Base-by-base conservation (phyloP, 2,113 vertebrate genomes). In the Coptodon bakossiorum region DNA sequence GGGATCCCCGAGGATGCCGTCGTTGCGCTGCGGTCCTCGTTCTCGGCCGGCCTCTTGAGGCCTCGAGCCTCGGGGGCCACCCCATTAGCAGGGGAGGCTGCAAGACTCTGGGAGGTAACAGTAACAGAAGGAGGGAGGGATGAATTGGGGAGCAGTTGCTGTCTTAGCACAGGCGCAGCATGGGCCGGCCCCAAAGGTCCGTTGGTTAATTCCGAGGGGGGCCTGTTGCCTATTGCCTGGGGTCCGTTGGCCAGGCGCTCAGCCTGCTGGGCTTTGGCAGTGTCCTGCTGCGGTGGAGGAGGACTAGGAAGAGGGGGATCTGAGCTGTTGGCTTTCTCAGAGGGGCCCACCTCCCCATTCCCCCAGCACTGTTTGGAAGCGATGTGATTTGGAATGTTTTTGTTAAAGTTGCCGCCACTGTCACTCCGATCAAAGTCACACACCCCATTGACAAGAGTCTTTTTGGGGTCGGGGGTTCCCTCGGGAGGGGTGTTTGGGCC, bases 361-460 rank as follows among this genome's bases (percentile, higher is more conserved):
- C 98, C 99, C 97, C 99, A 95, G 95, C 98, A 93, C 93, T 94
- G 98, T 97, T 98, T 99, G 98, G 98, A 99, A 99, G 98, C 97
- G 96, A 99, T 98, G 96, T 99, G 99, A 99, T 99, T 99, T 98
- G 98, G 98, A 99, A 99, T 99, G 98, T 97, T 99, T 99, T 97
- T 99, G 97, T 97, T 98, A 92, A 98, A 97, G 96, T 98, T 97
- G 94, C 97, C 97, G 93, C 97, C 96, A 31, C 87, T 13, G 19
- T 93, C 91, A 5, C 40, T 97, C 96, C 98, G 97, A 88, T 99
- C 98, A 97, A 98, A 98, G 98, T 99, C 99, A 97, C 98, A 99
- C 93, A 99, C 97, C 91, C 99, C 99, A 84, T 99, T 99, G 91
- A 99, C 96, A 56, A 99, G 96, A 90, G 98, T 96, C 96, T 97